Evolutionary conservation across 1,140 invertebrate genomes (phyloP).

Genomic region (Brachionus rotundiformis): DNA sequence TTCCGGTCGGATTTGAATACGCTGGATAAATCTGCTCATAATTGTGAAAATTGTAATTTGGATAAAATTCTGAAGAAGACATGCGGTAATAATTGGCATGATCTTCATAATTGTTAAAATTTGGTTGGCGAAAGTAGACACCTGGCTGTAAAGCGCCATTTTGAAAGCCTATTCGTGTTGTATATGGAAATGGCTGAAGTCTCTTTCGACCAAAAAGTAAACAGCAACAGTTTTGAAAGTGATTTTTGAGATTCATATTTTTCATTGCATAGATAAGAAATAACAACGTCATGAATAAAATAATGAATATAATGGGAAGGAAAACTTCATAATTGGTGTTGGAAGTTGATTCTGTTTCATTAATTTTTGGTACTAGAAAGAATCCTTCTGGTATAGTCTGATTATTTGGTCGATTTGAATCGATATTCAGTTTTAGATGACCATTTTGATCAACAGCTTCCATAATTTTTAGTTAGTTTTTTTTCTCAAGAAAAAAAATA

Average conservation of each 20-base stretch:
- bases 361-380: not conserved
- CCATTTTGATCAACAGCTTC: constrained; percentile 14
- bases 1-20: constrained; percentile 16
- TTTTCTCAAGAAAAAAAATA: not conserved
- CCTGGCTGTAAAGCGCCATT: not conserved
- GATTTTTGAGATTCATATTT: constrained; percentile 27
- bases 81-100: not conserved
- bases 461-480: not conserved
- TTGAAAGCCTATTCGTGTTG: not conserved
- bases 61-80: not conserved
- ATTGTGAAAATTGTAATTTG: constrained; percentile 23
- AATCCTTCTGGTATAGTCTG: not conserved
- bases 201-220: constrained; percentile 6
- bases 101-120: constrained; percentile 37
- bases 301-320: constrained; percentile 39
- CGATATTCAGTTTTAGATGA: not conserved
- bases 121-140: not conserved
- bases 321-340: constrained; percentile 13
- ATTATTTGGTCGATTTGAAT: not conserved
- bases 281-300: constrained; percentile 25
- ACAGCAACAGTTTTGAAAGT: constrained; percentile 2
- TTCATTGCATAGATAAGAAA: constrained; percentile 46
- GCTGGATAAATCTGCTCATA: constrained; percentile 35
- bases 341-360: not conserved
- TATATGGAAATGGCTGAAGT: not conserved